These are phyloP conservation scores for Siderastrea siderea DNA, from an alignment of 92 coral and sea anemone genomes.

Conservation along the genomic window DNA sequence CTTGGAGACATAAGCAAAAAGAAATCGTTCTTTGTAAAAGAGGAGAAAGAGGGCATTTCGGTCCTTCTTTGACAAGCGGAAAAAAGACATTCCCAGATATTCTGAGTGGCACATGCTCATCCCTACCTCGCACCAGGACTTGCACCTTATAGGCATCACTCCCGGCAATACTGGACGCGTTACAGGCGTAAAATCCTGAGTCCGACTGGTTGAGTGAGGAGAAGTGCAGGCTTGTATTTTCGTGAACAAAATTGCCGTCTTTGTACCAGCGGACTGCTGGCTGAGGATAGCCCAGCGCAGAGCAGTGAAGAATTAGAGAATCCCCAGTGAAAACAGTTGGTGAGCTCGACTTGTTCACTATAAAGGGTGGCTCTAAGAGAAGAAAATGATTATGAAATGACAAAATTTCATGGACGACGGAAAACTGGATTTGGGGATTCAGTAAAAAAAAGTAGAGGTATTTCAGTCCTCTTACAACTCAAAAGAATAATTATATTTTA, in stretches of 20 bases:
- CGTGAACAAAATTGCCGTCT: not conserved
- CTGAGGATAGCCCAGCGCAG: conserved; percentile 19
- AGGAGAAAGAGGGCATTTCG: too few relatives aligned
- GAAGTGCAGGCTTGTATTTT: conserved; percentile 7
- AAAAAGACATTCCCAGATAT: too few relatives aligned
- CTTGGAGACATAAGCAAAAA: too few relatives aligned
- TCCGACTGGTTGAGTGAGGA: conserved; percentile 11
- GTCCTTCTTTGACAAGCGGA: too few relatives aligned
- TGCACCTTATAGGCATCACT: conserved; percentile 1
- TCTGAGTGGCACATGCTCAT: too few relatives aligned
- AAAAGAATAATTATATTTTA: too few relatives aligned
- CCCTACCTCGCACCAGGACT: conserved; percentile 21
- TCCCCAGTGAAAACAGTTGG: conserved; percentile 10
- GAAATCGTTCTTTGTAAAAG: too few relatives aligned
- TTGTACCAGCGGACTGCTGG: conserved; percentile 24
- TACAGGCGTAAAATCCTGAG: conserved; percentile 15
- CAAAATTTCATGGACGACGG: too few relatives aligned
- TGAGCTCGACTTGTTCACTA: not conserved
- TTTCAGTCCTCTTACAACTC: too few relatives aligned
- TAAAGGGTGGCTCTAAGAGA: conserved; percentile 18
- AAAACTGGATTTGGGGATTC: too few relatives aligned
- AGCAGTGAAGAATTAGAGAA: conserved; percentile 19
- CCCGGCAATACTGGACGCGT: conserved; percentile 21
- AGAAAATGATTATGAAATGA: not conserved
- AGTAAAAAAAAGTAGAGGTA: too few relatives aligned